Evolutionary conservation across 2,113 vertebrate genomes (phyloP).

Genomic region (Mustelus asterias): DNA sequence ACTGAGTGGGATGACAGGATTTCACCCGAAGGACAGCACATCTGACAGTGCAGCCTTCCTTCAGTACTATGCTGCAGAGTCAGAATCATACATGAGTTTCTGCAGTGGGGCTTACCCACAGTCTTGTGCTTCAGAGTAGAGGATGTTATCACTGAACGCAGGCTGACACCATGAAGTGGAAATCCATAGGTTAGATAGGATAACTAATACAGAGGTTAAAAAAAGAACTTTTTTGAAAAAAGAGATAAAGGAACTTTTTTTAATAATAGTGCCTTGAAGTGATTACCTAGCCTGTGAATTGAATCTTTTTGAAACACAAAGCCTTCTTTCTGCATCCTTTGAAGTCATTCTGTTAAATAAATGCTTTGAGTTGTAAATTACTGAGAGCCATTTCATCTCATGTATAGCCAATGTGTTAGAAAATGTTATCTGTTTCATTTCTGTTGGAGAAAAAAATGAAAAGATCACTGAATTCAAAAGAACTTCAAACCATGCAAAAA

Average conservation of each 20-base stretch:
- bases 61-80: not conserved
- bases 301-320: not conserved
- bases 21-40: not conserved
- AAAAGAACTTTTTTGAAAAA: not conserved
- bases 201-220: not conserved
- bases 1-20: not conserved
- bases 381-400: not conserved
- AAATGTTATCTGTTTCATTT: conserved; percentile 4
- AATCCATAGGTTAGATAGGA: not conserved
- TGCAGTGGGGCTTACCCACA: not conserved
- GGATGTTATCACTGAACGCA: not conserved
- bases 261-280: not conserved
- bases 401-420: not conserved
- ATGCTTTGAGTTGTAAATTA: conserved; percentile 15
- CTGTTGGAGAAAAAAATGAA: not conserved
- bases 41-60: not conserved
- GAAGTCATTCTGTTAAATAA: conserved; percentile 10
- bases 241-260: not conserved
- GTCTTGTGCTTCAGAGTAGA: not conserved
- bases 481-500: not conserved
- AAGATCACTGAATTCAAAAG: conserved; percentile 4
- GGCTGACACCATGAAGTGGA: not conserved
- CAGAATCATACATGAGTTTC: not conserved
- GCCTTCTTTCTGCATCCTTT: not conserved
- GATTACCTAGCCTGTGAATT: not conserved